Base-by-base conservation (phyloP, 2,113 vertebrate genomes). In the Loxodonta africana region DNA sequence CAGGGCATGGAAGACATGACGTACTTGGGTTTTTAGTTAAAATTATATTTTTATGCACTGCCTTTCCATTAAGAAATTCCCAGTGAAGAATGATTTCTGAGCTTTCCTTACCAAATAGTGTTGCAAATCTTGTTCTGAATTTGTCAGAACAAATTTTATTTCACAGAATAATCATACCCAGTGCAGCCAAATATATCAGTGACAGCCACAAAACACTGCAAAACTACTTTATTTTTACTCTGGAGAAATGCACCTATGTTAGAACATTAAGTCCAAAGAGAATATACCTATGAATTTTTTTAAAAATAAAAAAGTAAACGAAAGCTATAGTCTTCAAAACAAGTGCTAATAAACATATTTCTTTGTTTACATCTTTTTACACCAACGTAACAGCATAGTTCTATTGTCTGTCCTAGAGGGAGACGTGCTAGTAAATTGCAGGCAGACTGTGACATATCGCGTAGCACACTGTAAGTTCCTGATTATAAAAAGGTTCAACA, bases 211-310 rank as follows among this genome's bases (percentile, higher is more conserved):
- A 28, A 62, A 25, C 21, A 85, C 69, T 3, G 2, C 74, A 91
- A 86, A 94, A 51, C 30, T 76, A 57, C 3, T 91, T 83, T 25
- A 90, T 76, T 95, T 97, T 95, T 92, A 93, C 91, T 96, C 51
- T 94, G n/a, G 21, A 92, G 41, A 83, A 95, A 37, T 89, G 26
- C 8, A 60, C 28, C 33, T 93, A 46, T 51, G 7, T 95, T 95
- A 83, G n/a, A 85, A 2, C 91, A 65, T 78, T 85, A 88, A 97
- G 90, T 88, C n/a, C 85, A 89, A 74, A 65, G 33, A 95, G 9
- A 44, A 57, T 77, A 9, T 96, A 82, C 8, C 21, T 83, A 20
- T 83, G 14, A 73, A 44, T 81, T 73, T 63, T 88, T 57, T 33
- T 1, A 15, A 14, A 67, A 80, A 76, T 28, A 86, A 44, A 80